Base-by-base conservation (phyloP, 1,140 invertebrate species). In the Bombus superbus region DNA sequence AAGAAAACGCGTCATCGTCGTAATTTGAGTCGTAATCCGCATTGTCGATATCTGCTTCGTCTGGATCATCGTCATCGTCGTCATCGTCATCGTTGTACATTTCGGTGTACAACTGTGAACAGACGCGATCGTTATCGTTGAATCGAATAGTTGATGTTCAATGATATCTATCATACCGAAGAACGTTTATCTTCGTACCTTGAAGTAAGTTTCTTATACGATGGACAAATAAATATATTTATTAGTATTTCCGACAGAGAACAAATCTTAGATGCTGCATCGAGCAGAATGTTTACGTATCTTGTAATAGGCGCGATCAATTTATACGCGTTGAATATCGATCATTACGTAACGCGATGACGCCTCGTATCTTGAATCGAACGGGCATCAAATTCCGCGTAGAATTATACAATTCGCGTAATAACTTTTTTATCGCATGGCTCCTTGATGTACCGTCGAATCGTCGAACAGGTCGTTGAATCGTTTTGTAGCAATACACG, bases 21-120 rank as follows among this genome's bases (percentile, higher is more conserved):
- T 94, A 93, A 89, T 89, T 92, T 4, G 88, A 90, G 13, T 94
- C 92, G 76, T 94, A 93, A 85, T 94, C 93, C 2, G 78, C 47
- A 40, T 90, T 84, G 22, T 92, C 88, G 44, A 88, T 86, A 76
- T 91, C 86, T 1, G 79, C 66, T 11, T 92, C 82, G 8, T 73
- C 68, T 3, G 88, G 72, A 72, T 92, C 91, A 15, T 94, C 92
- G 2, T 90, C 92, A 11, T 90, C 92, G 22, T 83, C 87, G 2
- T 57, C 53, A 22, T 59, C 57, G 2, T 66, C 64, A 2, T 64
- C 62, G 1, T 66, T n/a, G 13, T 53, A 75, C 10, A 90, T 91
- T 62, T 92, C 93, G 11, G 85, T 85, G 72, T 94, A 94, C 9
- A 95, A 38, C 94, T 95, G 81, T 15, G 57, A 72, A 40, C 44